Evolutionary conservation across 35 echinoderm and acorn worm species (phyloP), one percentile per base, ranked within the genome.

Genomic region (Apostichopus californicus): DNA sequence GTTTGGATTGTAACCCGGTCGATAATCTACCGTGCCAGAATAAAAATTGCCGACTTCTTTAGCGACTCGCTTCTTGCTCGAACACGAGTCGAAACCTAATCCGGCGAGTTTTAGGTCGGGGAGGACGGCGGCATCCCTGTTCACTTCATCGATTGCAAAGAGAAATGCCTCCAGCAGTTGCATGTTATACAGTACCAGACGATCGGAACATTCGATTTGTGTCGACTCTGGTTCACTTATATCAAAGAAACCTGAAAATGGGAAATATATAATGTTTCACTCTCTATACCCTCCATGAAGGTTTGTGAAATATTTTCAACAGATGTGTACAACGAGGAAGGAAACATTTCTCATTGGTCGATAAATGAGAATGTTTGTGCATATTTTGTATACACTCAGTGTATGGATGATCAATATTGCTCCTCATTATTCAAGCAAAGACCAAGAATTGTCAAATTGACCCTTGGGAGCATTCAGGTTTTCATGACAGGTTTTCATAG

Each of bases 121-220:
- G 1, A 98, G 93, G 7, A 96, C 91, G 14, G n/a, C 10, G 8
- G n/a, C 13, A 63, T 98, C 92, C 13, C 79, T 56, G 93, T 98
- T 98, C 57, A 98, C 70, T 63, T 91, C 8, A 13, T 98, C 95
- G 1, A 98, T 72, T 5, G 97, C 95, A 77, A 91, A 98, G 23
- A 94, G 87, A 57, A 98, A 98, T 13, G 95, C 97, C 66, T 98
- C 97, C 1, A 98, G 54, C 18, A 96, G 89, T 58, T 96, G 97
- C 61, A 98, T 94, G 91, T 98, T 98, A 91, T 96, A 93, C 0
- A 77, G 63, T 24, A 94, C 53, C 53, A 98, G 86, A n/a, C 77
- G 61, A 15, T 94, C 88, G 22, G 75, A 72, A 57, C 97, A 98
- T 1, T 94, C 91, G 1, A 94, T 80, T 68, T 94, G 90, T 17